Evolutionary conservation across 2,797 vertebrate species (phyloP).

Genomic region (Hoplostethus atlanticus): DNA sequence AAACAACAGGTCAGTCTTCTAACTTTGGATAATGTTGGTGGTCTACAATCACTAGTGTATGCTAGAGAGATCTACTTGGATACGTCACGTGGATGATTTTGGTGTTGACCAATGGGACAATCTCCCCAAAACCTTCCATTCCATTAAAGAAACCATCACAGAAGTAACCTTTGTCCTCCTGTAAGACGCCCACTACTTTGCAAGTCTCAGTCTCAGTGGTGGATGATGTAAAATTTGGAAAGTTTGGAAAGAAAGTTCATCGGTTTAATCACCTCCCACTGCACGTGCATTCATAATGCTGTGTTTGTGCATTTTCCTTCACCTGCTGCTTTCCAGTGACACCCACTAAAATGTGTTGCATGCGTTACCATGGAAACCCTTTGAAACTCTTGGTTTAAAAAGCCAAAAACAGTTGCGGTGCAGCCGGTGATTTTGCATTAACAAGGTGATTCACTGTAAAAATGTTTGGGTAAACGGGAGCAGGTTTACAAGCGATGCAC

Average conservation of each 20-base stretch:
- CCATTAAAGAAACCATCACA: no score
- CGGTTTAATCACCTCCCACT: not conserved
- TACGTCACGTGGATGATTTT: no score
- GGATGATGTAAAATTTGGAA: no score
- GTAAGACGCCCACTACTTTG: not conserved
- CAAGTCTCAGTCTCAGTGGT: not conserved
- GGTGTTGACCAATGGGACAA: no score
- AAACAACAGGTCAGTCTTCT: no score
- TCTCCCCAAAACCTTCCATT: no score
- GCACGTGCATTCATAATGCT: slow-evolving; percentile 12
- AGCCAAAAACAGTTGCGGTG: slow-evolving; percentile 23
- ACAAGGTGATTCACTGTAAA: slow-evolving; percentile 47
- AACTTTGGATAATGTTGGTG: no score
- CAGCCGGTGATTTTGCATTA: slow-evolving; percentile 22
- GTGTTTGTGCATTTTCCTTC: slow-evolving; percentile 26
- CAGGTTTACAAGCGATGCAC: slow-evolving; percentile 40
- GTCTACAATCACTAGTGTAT: no score
- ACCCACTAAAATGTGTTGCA: slow-evolving; percentile 16
- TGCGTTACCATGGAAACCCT: slow-evolving; percentile 28
- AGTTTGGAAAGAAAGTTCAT: no score
- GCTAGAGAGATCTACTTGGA: no score
- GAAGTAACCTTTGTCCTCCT: not conserved
- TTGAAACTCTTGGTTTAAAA: slow-evolving; percentile 18
- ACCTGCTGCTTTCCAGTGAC: not conserved
- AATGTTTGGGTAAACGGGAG: slow-evolving; percentile 38